A percentile compares a stretch with the other conserved stretches of the same genome.
Conservation (phyloP, 2,113 vertebrate species). For the Tichodroma muraria region DNA sequence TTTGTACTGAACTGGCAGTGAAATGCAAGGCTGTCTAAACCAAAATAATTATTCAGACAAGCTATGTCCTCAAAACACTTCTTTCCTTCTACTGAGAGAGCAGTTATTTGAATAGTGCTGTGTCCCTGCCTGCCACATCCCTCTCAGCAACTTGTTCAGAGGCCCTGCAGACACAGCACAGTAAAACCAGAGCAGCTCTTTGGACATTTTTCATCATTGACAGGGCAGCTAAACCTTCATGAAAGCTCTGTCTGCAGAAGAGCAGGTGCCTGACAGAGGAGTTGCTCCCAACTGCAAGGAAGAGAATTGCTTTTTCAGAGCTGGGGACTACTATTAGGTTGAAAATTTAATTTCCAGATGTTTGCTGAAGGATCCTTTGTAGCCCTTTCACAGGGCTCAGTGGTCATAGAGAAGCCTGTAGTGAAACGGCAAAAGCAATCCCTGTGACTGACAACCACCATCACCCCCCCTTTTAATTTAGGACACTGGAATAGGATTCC, state of each 20-base stretch:
- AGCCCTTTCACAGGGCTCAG: neutral
- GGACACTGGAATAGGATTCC: neutral
- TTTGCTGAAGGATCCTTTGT: neutral
- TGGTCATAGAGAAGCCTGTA: neutral
- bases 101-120: neutral
- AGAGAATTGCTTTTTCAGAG: neutral
- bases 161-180: neutral
- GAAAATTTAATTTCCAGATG: conserved; percentile 37
- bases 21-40: neutral
- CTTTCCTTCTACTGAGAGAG: neutral
- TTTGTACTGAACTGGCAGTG: conserved; percentile 18
- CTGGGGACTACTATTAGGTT: neutral
- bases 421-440: neutral
- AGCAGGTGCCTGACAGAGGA: conserved; percentile 32
- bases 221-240: neutral
- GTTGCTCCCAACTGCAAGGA: neutral
- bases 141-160: neutral
- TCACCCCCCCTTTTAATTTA: neutral
- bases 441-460: neutral
- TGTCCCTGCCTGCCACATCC: neutral
- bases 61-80: neutral
- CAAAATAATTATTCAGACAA: conserved; percentile 48
- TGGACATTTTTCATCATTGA: conserved; percentile 34
- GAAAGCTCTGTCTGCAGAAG: conserved; percentile 11
- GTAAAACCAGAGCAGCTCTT: neutral